phyloP scores from a whole-genome alignment of 2,113 vertebrate genomes.

The Prochilodus magdalenae region DNA sequence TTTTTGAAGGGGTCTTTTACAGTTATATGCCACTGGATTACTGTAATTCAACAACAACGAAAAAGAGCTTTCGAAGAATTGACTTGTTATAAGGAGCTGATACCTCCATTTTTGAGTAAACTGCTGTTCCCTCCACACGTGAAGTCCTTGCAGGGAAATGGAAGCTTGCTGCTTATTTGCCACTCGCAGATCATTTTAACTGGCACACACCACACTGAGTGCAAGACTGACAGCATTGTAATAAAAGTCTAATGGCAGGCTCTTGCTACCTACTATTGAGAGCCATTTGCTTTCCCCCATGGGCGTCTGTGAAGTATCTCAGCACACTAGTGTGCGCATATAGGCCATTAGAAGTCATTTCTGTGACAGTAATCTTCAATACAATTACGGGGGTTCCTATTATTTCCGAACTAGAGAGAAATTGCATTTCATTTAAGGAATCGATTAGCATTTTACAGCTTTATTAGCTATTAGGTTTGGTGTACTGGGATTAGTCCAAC shows the following conservation, averaged over 20 bases:
- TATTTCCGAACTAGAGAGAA: neutral
- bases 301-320: conserved; percentile 1
- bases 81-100: neutral
- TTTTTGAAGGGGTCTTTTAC: neutral
- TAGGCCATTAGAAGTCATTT: conserved; percentile 1
- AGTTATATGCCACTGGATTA: neutral
- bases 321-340: neutral
- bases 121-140: neutral
- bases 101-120: neutral
- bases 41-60: neutral
- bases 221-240: neutral
- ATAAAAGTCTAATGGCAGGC: neutral
- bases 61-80: neutral
- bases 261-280: neutral
- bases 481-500: neutral
- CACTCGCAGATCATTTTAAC: neutral
- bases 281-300: neutral
- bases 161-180: neutral
- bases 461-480: neutral
- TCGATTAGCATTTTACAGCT: neutral
- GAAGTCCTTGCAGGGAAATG: neutral
- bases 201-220: neutral
- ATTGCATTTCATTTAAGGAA: conserved; percentile 1
- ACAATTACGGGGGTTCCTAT: neutral
- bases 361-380: conserved; percentile 5